Conservation (phyloP, 2,888 invertebrate genomes). For the Panopea generosa region DNA sequence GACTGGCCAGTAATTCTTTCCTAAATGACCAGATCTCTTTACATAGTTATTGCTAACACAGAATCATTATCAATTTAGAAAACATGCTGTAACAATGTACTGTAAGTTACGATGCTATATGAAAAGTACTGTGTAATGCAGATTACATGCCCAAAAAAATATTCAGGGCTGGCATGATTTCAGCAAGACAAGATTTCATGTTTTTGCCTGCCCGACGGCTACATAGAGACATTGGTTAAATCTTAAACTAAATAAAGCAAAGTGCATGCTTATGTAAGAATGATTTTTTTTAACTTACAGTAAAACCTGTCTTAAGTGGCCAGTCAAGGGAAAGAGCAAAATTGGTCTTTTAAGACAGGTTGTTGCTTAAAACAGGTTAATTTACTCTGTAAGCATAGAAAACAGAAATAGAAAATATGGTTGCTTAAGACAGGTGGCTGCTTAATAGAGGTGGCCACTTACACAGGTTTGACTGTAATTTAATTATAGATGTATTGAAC, state of each 20-base stretch:
- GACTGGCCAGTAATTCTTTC: constrained; percentile 1
- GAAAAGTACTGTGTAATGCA: constrained; percentile 2
- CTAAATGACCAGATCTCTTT: neutral
- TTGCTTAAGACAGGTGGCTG: too few species aligned
- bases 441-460: too few species aligned
- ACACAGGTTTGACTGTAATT: neutral
- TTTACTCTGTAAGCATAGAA: too few species aligned
- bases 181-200: constrained; percentile 2
- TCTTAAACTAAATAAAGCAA: constrained; percentile 3
- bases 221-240: neutral
- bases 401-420: too few species aligned
- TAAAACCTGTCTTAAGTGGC: too few species aligned
- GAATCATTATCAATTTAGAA: constrained; percentile 3
- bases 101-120: constrained; percentile 3
- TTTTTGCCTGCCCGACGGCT: constrained; percentile 1
- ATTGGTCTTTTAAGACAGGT: too few species aligned
- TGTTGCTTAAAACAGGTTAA: too few species aligned
- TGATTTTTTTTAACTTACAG: too few species aligned
- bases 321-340: too few species aligned
- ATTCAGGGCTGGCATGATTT: constrained; percentile 1
- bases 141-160: constrained; percentile 3
- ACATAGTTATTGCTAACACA: constrained; percentile 3
- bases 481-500: constrained; percentile 3
- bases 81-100: constrained; percentile 3
- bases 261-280: constrained; percentile 3